These are phyloP conservation scores for Hippolais icterina DNA, from an alignment of 2,113 vertebrate genomes.

Conservation along the genomic window DNA sequence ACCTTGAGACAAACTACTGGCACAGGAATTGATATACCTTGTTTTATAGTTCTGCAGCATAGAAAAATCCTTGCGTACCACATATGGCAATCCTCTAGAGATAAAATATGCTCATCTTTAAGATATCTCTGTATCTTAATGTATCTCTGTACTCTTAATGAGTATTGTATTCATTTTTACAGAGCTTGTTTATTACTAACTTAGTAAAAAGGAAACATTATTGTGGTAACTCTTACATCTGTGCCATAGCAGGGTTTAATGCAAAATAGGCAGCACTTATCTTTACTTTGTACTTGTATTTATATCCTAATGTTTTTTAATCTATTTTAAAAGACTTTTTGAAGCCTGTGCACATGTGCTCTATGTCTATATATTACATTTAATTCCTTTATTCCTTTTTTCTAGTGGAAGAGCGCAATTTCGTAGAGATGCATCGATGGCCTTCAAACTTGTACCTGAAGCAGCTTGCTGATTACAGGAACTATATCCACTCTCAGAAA, in stretches of 20 bases:
- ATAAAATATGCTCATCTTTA: not conserved
- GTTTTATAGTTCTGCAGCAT: too few species aligned
- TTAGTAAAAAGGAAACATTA: not conserved
- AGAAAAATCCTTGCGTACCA: not conserved
- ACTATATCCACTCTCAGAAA: constrained; percentile 87
- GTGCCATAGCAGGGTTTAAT: rapidly evolving
- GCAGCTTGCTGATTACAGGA: constrained; percentile 93
- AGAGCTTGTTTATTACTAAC: not conserved
- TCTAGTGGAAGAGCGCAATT: constrained; percentile 90
- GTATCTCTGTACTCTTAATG: not conserved
- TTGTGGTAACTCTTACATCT: too few species aligned
- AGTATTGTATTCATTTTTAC: not conserved
- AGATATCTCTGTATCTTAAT: too few species aligned
- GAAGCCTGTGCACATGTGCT: not conserved
- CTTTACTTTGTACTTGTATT: not conserved
- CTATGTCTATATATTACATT: not conserved
- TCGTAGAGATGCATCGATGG: constrained; percentile 92
- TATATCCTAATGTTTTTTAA: not conserved
- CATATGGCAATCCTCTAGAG: not conserved
- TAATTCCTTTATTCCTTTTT: not conserved
- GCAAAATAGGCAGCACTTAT: not conserved
- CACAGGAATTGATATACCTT: not conserved
- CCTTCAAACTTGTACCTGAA: constrained; percentile 92
- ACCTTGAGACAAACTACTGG: not conserved
- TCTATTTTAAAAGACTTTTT: not conserved